These are phyloP conservation scores for Elephas maximus DNA, from an alignment of 2,113 vertebrate genomes.

Conservation along the genomic window DNA sequence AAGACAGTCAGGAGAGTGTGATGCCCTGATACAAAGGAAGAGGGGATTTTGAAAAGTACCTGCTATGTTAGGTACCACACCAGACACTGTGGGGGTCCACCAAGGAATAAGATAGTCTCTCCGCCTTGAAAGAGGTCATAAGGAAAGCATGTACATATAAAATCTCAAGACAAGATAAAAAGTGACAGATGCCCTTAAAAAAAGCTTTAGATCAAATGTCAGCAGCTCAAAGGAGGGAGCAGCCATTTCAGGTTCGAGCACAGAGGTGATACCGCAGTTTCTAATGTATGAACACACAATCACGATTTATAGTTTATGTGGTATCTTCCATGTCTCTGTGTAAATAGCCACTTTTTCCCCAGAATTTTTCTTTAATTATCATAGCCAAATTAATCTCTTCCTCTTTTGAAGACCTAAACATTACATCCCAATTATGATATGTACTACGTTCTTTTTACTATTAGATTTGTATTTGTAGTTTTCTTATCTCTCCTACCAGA, in stretches of 20 bases:
- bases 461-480: conserved; percentile 20
- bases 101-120: neutral
- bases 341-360: neutral
- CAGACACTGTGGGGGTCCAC: neutral
- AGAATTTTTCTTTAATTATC: conserved; percentile 9
- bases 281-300: neutral
- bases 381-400: neutral
- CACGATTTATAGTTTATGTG: neutral
- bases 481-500: conserved; percentile 10
- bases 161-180: neutral
- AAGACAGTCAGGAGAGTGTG: neutral
- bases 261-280: neutral
- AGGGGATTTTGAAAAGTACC: neutral
- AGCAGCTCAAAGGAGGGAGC: neutral
- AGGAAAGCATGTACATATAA: neutral
- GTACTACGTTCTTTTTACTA: neutral
- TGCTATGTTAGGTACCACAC: neutral
- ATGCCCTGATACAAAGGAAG: neutral
- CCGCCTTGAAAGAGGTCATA: neutral
- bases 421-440: neutral
- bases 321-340: neutral
- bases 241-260: neutral
- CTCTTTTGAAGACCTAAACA: conserved; percentile 43
- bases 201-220: neutral
- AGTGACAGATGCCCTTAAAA: neutral